A percentile compares a stretch with the other conserved stretches of the same genome.
Evolutionary conservation across 2,888 invertebrate species (phyloP).

Genomic region (Alloplasta piceator): DNA sequence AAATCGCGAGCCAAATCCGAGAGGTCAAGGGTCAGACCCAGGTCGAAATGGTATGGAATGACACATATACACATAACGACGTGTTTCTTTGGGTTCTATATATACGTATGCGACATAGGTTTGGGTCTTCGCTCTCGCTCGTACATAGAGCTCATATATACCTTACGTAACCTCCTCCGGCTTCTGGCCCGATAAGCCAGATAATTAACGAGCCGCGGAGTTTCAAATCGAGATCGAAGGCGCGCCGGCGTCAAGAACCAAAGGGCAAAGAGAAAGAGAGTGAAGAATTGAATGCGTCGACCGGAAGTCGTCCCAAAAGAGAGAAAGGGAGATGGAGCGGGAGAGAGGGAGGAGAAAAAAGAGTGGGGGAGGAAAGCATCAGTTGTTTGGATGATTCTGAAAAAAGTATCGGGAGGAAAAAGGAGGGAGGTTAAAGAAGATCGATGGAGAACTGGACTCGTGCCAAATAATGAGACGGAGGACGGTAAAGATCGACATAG

Average conservation of each 20-base stretch:
- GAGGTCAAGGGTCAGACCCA: too few relatives aligned
- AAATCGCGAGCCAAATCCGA: too few relatives aligned
- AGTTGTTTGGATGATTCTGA: slow-evolving; percentile 16
- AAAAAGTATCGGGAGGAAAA: slow-evolving; percentile 20
- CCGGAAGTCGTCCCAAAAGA: slow-evolving; percentile 28
- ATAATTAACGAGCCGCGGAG: slow-evolving; percentile 63
- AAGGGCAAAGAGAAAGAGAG: slow-evolving; percentile 20
- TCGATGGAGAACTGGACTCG: slow-evolving; percentile 49
- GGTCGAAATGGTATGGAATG: too few relatives aligned
- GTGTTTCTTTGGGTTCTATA: slow-evolving; percentile 14
- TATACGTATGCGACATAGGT: slow-evolving; percentile 49
- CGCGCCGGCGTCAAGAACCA: slow-evolving; percentile 44
- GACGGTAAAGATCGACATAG: slow-evolving; percentile 28
- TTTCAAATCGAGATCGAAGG: slow-evolving; percentile 56
- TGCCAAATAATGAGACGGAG: slow-evolving; percentile 51
- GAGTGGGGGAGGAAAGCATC: slow-evolving; percentile 5
- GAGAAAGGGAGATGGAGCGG: slow-evolving; percentile 5
- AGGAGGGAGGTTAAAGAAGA: slow-evolving; percentile 29
- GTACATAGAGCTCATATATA: slow-evolving; percentile 26
- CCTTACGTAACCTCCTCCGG: slow-evolving; percentile 55
- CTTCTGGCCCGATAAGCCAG: slow-evolving; percentile 60
- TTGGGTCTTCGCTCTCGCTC: slow-evolving; percentile 32
- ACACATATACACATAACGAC: neutral
- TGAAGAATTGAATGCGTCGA: slow-evolving; percentile 43
- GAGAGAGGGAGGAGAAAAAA: slow-evolving; percentile 2